phyloP scores from a whole-genome alignment of 2,888 invertebrate genomes.

The Cylindroiulus punctatus region DNA sequence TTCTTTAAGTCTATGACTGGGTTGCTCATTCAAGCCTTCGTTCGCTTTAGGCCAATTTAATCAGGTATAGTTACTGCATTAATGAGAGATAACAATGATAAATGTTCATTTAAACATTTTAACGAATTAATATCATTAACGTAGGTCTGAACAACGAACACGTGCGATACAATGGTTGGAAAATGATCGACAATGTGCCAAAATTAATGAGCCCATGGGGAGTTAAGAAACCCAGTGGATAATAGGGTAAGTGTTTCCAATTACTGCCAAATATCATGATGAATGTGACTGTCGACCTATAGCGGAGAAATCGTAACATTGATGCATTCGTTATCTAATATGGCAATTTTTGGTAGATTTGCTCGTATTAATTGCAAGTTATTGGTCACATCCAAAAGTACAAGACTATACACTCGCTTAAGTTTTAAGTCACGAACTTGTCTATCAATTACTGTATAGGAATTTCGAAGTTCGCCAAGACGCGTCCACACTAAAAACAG shows the following conservation, averaged over 20 bases:
- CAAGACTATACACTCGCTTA: too few species aligned
- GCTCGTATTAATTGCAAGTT: background rate
- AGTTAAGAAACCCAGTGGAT: background rate
- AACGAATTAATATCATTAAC: background rate
- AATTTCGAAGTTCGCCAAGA: too few species aligned
- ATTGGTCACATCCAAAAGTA: background rate
- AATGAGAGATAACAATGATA: background rate
- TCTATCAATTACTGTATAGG: too few species aligned
- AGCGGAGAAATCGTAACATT: background rate
- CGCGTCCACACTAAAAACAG: too few species aligned
- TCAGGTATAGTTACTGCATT: too few species aligned
- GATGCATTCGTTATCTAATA: background rate
- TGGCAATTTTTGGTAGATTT: background rate
- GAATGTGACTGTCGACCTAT: background rate
- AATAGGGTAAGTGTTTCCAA: background rate
- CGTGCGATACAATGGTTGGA: background rate
- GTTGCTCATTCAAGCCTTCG: background rate
- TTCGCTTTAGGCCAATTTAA: background rate
- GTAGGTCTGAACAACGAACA: background rate
- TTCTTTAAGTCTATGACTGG: background rate
- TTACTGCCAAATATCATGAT: constrained; percentile 11
- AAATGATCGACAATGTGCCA: background rate
- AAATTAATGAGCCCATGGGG: background rate
- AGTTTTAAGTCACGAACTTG: too few species aligned
- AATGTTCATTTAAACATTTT: background rate